Base-by-base conservation (phyloP, 1,140 invertebrate genomes). In the Bacillus rossius region DNA sequence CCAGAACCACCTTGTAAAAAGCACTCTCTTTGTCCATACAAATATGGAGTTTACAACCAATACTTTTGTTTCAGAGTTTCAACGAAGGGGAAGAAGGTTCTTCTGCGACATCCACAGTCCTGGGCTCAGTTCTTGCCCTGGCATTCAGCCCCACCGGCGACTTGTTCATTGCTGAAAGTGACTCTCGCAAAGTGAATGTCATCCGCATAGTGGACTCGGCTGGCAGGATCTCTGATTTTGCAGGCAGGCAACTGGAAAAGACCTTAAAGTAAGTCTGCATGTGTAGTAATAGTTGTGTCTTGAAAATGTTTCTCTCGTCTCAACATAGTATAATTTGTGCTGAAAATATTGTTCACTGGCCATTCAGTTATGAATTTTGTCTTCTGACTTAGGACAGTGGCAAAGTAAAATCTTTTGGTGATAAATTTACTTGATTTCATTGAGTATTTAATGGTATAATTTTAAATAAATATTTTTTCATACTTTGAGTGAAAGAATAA, bases 101-200 rank as follows among this genome's bases (percentile, higher is more conserved):
- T 68, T 54, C 76, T 72, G 65, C 70, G 22, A 67, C 75, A 0
- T 77, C 80, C 37, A 82, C 83, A 61, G 77, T 86, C 0, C 71
- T 91, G 0, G 89, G 89, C 10, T 89, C 88, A 0, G 87, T 92
- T 2, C 69, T 88, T 38, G 87, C 88, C 5, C 83, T 99, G 61
- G 85, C 93, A 0, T 98, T 98, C 73, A 90, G 91, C 59, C 91
- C 93, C 0, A 89, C 86, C 66, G 96, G 96, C 5, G 91, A 97
- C 69, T 76, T 98, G 0, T 98, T 94, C 68, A 88, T 98, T 49
- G 92, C 95, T 0, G 94, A 96, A 73, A 92, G 90, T 55, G 92
- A 97, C 73, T 91, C 91, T 1, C 85, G 92, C 64, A 85, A 89
- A 58, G 84, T 92, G 1, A 96, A 96, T 74, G 86, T 91, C 4